Conservation (phyloP, 2,888 invertebrate genomes). For the Campopleginae sp. region DNA sequence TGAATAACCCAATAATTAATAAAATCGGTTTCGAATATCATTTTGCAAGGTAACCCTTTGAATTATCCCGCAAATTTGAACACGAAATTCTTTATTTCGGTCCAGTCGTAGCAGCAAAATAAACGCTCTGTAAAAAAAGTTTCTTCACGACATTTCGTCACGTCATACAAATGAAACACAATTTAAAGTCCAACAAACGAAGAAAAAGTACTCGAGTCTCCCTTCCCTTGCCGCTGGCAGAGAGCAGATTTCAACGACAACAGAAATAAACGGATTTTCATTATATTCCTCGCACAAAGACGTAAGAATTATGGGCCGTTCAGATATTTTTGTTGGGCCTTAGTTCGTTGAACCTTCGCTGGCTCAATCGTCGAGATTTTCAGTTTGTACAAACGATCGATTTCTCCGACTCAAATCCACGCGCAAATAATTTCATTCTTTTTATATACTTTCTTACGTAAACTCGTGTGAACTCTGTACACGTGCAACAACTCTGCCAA, state of each 20-base stretch:
- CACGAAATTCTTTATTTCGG: neutral
- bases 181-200: neutral
- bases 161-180: neutral
- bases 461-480: slow-evolving; percentile 28
- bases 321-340: neutral
- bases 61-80: neutral
- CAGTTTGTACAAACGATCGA: neutral
- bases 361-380: slow-evolving; percentile 17
- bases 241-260: neutral
- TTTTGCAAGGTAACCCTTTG: neutral
- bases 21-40: neutral
- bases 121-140: neutral
- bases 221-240: neutral
- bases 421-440: neutral
- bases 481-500: slow-evolving; percentile 13
- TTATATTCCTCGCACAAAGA: neutral
- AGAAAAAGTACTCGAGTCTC: neutral
- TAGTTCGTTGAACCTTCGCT: slow-evolving; percentile 32
- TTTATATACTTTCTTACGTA: slow-evolving; percentile 32
- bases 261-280: neutral
- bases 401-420: slow-evolving; percentile 23
- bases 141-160: neutral
- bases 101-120: neutral
- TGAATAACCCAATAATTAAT: neutral
- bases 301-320: neutral